phyloP scores from a whole-genome alignment of 1,140 invertebrate genomes.

The Drosophila virilis region DNA sequence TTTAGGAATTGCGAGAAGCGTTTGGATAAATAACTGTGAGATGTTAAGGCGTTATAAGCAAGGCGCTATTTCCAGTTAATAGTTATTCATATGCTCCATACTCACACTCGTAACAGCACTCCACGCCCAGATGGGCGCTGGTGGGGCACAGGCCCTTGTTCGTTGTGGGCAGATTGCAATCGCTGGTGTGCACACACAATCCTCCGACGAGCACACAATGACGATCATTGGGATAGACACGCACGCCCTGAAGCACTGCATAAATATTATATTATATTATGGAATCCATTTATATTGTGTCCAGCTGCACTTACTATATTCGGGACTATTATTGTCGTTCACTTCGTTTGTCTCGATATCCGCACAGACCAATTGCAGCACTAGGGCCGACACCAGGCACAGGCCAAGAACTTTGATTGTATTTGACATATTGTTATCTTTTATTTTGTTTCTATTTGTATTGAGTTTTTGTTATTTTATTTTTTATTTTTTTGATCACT shows the following conservation, averaged over 20 bases:
- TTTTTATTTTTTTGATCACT: neutral
- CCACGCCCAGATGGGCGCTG: slow-evolving; percentile 70
- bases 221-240: slow-evolving; percentile 72
- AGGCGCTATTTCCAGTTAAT: neutral
- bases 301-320: slow-evolving; percentile 62
- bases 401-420: slow-evolving; percentile 48
- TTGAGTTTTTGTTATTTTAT: neutral
- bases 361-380: slow-evolving; percentile 55
- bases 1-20: slow-evolving; percentile 6
- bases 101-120: slow-evolving; percentile 84
- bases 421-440: slow-evolving; percentile 46
- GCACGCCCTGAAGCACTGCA: slow-evolving; percentile 73
- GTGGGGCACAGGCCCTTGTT: slow-evolving; percentile 79
- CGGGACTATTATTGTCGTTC: slow-evolving; percentile 33
- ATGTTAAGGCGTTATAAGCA: slow-evolving; percentile 13
- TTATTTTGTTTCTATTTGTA: slow-evolving; percentile 6
- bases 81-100: slow-evolving; percentile 17
- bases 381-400: slow-evolving; percentile 55
- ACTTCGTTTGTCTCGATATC: slow-evolving; percentile 71
- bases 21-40: slow-evolving; percentile 46
- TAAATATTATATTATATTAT: neutral
- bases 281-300: neutral
- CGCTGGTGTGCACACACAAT: slow-evolving; percentile 69
- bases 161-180: slow-evolving; percentile 68
- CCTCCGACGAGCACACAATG: slow-evolving; percentile 78